Evolutionary conservation across 2,113 vertebrate genomes (phyloP), one percentile per base, ranked within the genome.

Genomic region (Psittacula cyanocephala): DNA sequence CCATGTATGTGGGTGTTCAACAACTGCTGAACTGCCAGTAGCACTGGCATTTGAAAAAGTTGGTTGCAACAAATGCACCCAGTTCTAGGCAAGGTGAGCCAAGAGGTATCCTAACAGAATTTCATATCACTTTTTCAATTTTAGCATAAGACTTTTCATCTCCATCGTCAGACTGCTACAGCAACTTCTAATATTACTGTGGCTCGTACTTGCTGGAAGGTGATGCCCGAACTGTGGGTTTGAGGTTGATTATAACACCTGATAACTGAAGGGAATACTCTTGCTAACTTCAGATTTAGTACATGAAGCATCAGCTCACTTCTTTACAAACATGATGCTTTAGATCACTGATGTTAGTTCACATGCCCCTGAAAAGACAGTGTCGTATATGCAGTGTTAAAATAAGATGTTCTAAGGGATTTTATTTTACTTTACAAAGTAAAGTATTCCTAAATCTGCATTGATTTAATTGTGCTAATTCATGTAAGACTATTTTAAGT

Each of bases 351-450:
- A 0, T 41, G 7, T 47, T 64, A 22, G 33, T 37, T 43, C 39
- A 28, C 8, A 2, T 44, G 8, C 3, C 18, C 27, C 25, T 0
- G 0, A 10, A 75, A 52, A 68, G 17, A 25, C 3, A 6, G 5
- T 25, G 22, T 59, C 2, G 2, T 28, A 27, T 7, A 28, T 11
- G 7, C n/a, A 76, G 29, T 3, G 2, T 60, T 90, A 67, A 90
- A 75, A 24, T 8, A 46, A 22, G 11, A 33, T 46, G 8, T 53
- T 41, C 37, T 70, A 41, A 35, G 17, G 24, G 18, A n/a, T 75
- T 93, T 88, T 46, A n/a, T 41, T 68, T 70, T 62, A 27, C 33
- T 90, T n/a, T 78, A 49, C 59, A 75, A 75, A 16, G 9, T 47
- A 46, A 46, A 46, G 19, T 44, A 47, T 20, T 84, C 76, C 35